phyloP scores from a whole-genome alignment of 2,888 invertebrate genomes.

The Leptinotarsa tumamoca region DNA sequence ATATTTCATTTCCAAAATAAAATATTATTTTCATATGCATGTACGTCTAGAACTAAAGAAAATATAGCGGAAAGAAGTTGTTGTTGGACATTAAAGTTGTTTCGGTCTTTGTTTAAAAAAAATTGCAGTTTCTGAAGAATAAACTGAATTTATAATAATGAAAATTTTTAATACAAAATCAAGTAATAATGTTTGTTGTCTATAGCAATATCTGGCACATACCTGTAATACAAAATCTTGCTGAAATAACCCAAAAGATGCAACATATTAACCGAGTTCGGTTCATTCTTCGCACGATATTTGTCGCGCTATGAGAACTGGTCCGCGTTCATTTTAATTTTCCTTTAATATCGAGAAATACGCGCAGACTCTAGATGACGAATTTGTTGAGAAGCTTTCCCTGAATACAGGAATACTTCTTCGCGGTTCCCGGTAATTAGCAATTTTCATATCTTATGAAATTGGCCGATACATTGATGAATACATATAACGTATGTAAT shows the following conservation, averaged over 20 bases:
- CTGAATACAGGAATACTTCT: too few relatives aligned
- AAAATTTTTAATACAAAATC: neutral
- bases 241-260: neutral
- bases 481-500: too few relatives aligned
- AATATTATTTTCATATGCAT: too few relatives aligned
- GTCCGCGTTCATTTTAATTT: conserved; percentile 11
- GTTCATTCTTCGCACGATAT: conserved; percentile 13
- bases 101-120: too few relatives aligned
- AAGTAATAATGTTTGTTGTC: neutral
- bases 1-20: too few relatives aligned
- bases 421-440: too few relatives aligned
- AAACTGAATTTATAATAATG: neutral
- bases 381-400: neutral
- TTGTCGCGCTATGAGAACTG: conserved; percentile 14
- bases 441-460: too few relatives aligned
- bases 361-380: conserved; percentile 21
- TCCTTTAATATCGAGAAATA: conserved; percentile 22
- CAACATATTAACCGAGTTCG: neutral
- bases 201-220: neutral
- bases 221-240: conserved; percentile 9
- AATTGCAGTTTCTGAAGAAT: too few relatives aligned
- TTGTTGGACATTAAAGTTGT: too few relatives aligned
- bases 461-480: neutral
- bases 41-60: too few relatives aligned
- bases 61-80: too few relatives aligned